phyloP scores from a whole-genome alignment of 2,797 vertebrate genomes.

The Syngnathus acus region DNA sequence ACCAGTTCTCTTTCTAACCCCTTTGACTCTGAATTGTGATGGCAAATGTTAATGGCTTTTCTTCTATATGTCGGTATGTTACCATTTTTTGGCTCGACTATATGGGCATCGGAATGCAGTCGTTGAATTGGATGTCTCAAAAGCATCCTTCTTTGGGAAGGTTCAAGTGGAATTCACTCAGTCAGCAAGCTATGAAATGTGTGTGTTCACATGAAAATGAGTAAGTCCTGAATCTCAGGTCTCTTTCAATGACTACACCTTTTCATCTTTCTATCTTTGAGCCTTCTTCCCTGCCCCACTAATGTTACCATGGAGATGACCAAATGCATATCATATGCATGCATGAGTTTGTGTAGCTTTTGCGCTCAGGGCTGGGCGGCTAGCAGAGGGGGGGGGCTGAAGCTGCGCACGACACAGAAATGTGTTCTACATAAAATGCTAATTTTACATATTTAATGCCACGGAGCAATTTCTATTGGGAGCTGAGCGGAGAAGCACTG shows the following conservation, averaged over 20 bases:
- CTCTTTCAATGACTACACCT: constrained; percentile 65
- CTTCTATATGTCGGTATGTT: neutral
- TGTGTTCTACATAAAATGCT: constrained; percentile 74
- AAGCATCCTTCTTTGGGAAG: neutral
- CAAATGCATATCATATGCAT: constrained; percentile 84
- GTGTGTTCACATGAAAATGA: constrained; percentile 7
- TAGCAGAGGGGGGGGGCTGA: constrained; percentile 37
- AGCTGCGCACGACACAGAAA: constrained; percentile 63
- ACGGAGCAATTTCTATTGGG: constrained; percentile 61
- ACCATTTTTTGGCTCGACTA: neutral
- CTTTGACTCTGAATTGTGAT: constrained; percentile 43
- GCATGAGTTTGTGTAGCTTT: constrained; percentile 72
- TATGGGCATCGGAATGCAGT: neutral
- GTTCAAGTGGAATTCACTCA: neutral
- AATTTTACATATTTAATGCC: constrained; percentile 78
- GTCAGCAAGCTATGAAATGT: neutral
- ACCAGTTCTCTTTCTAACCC: constrained; percentile 19
- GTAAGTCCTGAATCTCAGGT: constrained; percentile 25
- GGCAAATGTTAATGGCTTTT: constrained; percentile 28
- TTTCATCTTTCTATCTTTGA: constrained; percentile 48
- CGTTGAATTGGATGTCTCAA: neutral
- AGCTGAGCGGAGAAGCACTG: constrained; percentile 43
- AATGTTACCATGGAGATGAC: constrained; percentile 81
- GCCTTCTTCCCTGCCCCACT: constrained; percentile 36
- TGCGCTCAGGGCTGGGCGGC: constrained; percentile 55